These are phyloP conservation scores for Potamarius usumacintae DNA, from an alignment of 2,113 vertebrate genomes.

Conservation along the genomic window DNA sequence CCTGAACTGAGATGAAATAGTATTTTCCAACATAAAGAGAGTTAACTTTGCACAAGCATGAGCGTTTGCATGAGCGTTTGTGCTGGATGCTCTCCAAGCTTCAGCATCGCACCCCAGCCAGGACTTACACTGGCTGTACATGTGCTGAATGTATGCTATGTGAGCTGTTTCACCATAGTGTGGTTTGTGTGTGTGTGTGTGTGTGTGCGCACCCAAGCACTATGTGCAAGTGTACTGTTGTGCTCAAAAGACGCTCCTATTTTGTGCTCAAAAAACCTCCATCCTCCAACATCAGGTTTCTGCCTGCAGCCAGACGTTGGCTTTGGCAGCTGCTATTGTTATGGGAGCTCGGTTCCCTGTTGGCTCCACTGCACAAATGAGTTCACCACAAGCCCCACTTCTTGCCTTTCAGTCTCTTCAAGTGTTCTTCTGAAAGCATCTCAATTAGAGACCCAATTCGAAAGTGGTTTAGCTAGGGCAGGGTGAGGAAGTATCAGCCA, in stretches of 20 bases:
- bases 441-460: slow-evolving; percentile 65
- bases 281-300: slow-evolving; percentile 62
- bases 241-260: slow-evolving; percentile 37
- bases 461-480: slow-evolving; percentile 54
- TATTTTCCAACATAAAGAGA: slow-evolving; percentile 14
- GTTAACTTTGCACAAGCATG: slow-evolving; percentile 36
- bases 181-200: slow-evolving; percentile 11
- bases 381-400: slow-evolving; percentile 60
- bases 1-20: slow-evolving; percentile 43
- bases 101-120: slow-evolving; percentile 49
- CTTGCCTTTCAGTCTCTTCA: slow-evolving; percentile 54
- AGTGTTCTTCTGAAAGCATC: slow-evolving; percentile 67
- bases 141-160: slow-evolving; percentile 19
- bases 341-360: slow-evolving; percentile 66
- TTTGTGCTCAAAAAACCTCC: slow-evolving; percentile 47
- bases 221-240: background rate
- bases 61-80: slow-evolving; percentile 58
- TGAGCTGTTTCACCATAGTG: background rate
- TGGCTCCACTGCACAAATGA: slow-evolving; percentile 62
- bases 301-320: slow-evolving; percentile 75
- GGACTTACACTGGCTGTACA: slow-evolving; percentile 51
- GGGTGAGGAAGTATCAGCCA: slow-evolving; percentile 55
- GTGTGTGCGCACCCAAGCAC: background rate
- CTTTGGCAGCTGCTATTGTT: slow-evolving; percentile 75
- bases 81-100: slow-evolving; percentile 55